Evolutionary conservation across 2,888 invertebrate species (phyloP).

Genomic region (Pammene aurita): DNA sequence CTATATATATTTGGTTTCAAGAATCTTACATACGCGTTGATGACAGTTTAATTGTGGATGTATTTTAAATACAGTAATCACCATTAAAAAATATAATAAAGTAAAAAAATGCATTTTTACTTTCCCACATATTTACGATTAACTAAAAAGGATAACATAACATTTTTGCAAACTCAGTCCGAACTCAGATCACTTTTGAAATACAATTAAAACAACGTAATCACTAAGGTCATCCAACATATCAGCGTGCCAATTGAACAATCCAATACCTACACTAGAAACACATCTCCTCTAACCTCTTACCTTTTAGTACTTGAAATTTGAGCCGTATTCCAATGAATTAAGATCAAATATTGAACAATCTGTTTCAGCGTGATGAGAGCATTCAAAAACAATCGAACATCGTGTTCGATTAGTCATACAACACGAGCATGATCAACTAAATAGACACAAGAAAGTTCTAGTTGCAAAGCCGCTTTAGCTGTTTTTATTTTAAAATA

Average conservation of each 20-base stretch:
- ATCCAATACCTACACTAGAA: slow-evolving; percentile 19
- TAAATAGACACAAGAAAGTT: slow-evolving; percentile 6
- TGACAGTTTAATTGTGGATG: too few species aligned
- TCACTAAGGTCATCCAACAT: slow-evolving; percentile 31
- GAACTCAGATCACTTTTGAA: slow-evolving; percentile 17
- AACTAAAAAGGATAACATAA: not conserved
- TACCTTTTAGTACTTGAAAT: not conserved
- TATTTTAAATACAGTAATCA: too few species aligned
- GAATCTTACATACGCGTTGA: too few species aligned
- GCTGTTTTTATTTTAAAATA: not conserved
- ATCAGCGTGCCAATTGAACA: slow-evolving; percentile 26
- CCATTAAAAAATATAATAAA: too few species aligned
- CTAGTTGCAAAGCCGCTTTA: not conserved
- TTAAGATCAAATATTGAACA: not conserved
- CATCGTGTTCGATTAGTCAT: slow-evolving; percentile 34
- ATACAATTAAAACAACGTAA: slow-evolving; percentile 20
- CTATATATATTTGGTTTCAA: too few species aligned
- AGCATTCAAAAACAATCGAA: slow-evolving; percentile 22
- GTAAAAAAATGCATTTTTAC: too few species aligned
- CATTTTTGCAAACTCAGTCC: slow-evolving; percentile 2
- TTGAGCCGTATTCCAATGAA: not conserved
- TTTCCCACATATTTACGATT: too few species aligned
- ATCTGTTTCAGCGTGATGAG: not conserved
- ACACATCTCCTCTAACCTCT: not conserved
- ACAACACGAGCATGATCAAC: slow-evolving; percentile 5